Evolutionary conservation across 2,888 invertebrate species (phyloP).

Genomic region (Steromphala cineraria): DNA sequence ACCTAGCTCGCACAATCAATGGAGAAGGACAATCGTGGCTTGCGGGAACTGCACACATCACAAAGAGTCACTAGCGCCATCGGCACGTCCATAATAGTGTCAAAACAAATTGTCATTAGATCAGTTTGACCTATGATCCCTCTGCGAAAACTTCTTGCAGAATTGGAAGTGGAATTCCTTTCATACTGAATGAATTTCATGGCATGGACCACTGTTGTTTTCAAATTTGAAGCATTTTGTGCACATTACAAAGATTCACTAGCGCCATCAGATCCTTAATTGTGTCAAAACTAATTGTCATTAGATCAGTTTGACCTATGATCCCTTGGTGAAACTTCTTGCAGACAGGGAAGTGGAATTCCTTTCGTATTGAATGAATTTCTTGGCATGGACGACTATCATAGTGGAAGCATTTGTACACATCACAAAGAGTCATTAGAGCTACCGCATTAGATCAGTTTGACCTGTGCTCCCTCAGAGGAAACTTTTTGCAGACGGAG

Average conservation of each 20-base stretch:
- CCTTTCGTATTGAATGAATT: too few species aligned
- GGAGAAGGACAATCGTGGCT: neutral
- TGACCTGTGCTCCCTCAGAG: neutral
- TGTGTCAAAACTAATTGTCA: neutral
- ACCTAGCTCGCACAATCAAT: neutral
- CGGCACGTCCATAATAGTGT: neutral
- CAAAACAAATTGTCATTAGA: neutral
- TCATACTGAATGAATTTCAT: too few species aligned
- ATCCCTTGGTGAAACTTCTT: neutral
- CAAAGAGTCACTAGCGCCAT: neutral
- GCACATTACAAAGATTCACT: neutral
- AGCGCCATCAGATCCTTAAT: neutral
- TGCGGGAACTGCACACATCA: neutral
- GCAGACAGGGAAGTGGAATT: too few species aligned
- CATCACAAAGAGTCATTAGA: neutral
- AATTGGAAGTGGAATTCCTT: too few species aligned
- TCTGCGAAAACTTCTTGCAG: neutral
- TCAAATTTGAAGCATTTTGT: too few species aligned
- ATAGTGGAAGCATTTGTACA: too few species aligned
- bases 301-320: neutral
- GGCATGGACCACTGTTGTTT: too few species aligned
- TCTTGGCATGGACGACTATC: too few species aligned
- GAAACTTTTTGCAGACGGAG: too few species aligned
- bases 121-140: neutral
- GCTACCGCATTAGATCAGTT: neutral